Base-by-base conservation (phyloP, 2,888 invertebrate genomes). In the Tenthredo notha region DNA sequence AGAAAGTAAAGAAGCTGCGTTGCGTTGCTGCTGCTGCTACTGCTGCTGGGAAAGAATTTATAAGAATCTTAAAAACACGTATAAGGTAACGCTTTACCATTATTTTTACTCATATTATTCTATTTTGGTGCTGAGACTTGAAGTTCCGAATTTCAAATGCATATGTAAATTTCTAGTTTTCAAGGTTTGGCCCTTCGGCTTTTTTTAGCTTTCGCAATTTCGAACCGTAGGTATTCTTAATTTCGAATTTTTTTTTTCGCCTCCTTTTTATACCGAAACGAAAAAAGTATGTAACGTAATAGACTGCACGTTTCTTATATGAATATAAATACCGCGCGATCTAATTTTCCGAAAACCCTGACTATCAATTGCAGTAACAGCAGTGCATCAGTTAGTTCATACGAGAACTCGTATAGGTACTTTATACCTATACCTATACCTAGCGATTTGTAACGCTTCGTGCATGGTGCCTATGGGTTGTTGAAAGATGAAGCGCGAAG, bases 401-500 rank as follows among this genome's bases (percentile, higher is more conserved):
- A 25, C 21, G 9, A 21, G 3, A 67, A 15, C 33, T 29, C 33
- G 33, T 33, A 37, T 37, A 37, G 6, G 0, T 37, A 37, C 7
- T n/a, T n/a, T n/a, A 4, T 33, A 33, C 33, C 2, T 37, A 7
- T 37, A 67, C 25, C 25, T 67, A 7, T 67, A 67, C 15, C 67
- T 67, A 67, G 67, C 61, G 61, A 61, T 61, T 61, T 61, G 61
- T 61, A 25, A 61, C 10, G n/a, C 54, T 9, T 25, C 61, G 25
- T 25, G 25, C 9, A n/a, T n/a, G 2, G n/a, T n/a, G 54, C 54
- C n/a, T n/a, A n/a, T 54, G n/a, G 54, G 54, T 54, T 54, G 54
- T 54, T 54, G 54, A 54, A 54, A 54, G 54, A 54, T 54, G 54
- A 54, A 54, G 54, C 54, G 54, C 54, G 54, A 54, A 54, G 54